These are phyloP conservation scores for Crax fasciolata DNA, from an alignment of 2,797 vertebrate genomes.

Conservation along the genomic window DNA sequence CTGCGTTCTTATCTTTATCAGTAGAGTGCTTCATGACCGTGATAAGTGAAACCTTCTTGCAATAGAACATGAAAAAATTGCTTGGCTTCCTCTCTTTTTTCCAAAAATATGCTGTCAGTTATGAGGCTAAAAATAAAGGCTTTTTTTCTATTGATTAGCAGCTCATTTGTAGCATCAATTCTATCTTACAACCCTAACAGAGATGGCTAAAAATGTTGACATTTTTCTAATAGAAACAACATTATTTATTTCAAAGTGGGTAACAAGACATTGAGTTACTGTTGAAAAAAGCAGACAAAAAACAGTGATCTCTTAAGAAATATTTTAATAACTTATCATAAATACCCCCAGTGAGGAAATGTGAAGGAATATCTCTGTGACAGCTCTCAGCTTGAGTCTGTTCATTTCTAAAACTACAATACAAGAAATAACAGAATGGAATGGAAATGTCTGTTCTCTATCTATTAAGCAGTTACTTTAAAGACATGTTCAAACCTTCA, in stretches of 20 bases:
- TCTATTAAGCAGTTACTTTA: neutral
- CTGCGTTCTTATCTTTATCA: neutral
- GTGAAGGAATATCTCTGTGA: neutral
- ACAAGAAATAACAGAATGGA: neutral
- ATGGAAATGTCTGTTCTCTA: neutral
- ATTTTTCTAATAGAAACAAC: constrained; percentile 22
- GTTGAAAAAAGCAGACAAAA: neutral
- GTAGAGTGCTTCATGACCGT: neutral
- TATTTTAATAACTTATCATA: neutral
- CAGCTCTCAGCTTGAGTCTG: neutral
- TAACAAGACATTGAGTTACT: neutral
- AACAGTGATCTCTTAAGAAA: neutral
- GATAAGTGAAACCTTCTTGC: neutral
- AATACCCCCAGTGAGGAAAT: constrained; percentile 1
- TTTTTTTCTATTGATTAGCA: neutral
- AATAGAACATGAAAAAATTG: neutral
- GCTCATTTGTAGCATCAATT: neutral
- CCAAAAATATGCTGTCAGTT: neutral
- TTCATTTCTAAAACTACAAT: neutral
- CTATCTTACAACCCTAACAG: neutral
- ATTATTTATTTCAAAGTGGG: constrained; percentile 10
- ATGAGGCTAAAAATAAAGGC: neutral
- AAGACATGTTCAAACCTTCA: neutral
- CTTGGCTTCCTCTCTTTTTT: neutral
- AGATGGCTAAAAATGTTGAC: neutral